Percentiles rank a stretch among this genome's conserved stretches.
These are phyloP conservation scores for Drosophila truncata DNA, from an alignment of 1,140 invertebrate genomes.

Conservation along the genomic window DNA sequence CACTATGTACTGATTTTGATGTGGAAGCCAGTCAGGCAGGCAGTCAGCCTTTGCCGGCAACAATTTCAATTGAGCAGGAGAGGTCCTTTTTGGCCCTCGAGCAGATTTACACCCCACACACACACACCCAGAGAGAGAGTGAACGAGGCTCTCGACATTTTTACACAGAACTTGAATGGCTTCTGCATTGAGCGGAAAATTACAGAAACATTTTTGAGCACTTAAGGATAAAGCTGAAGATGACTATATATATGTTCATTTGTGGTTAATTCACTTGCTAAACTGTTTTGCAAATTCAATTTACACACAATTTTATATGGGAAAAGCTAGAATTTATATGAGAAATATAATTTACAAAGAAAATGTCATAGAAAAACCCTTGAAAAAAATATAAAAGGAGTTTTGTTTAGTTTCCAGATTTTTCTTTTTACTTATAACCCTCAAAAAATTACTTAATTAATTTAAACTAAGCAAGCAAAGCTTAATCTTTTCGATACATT, in stretches of 20 bases:
- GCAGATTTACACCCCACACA: slow-evolving; percentile 13
- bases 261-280: not conserved
- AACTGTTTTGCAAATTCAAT: not conserved
- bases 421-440: too few species aligned
- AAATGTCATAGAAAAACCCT: not conserved
- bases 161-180: slow-evolving; percentile 23
- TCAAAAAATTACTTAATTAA: not conserved
- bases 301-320: not conserved
- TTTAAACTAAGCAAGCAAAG: not conserved
- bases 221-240: not conserved
- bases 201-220: slow-evolving; percentile 4
- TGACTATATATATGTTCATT: not conserved
- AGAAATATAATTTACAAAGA: not conserved
- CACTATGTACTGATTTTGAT: slow-evolving; percentile 39
- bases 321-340: too few species aligned
- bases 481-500: not conserved
- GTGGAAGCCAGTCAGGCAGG: slow-evolving; percentile 29
- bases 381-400: not conserved
- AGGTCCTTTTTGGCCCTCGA: slow-evolving; percentile 15
- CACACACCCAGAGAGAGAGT: not conserved
- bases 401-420: too few species aligned
- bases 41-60: slow-evolving; percentile 10
- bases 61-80: slow-evolving; percentile 32
- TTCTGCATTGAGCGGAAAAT: slow-evolving; percentile 22
- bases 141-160: slow-evolving; percentile 3